Evolutionary conservation across 1,140 invertebrate species (phyloP).

Genomic region (Drosophila truncata): DNA sequence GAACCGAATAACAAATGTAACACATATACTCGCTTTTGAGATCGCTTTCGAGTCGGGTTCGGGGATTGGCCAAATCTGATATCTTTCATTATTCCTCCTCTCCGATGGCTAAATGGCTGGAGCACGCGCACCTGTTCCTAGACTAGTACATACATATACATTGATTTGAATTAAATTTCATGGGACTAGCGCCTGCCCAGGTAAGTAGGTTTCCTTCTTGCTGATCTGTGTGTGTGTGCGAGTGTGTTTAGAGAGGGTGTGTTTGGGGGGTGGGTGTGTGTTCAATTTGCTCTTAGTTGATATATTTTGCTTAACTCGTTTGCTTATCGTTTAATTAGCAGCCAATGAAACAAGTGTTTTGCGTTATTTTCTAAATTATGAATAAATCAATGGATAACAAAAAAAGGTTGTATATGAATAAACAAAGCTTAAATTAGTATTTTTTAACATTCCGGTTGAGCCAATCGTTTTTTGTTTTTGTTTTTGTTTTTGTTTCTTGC

Average conservation of each 20-base stretch:
- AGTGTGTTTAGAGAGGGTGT: conserved; percentile 50
- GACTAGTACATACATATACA: conserved; percentile 67
- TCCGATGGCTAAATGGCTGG: conserved; percentile 31
- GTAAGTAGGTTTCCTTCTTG: conserved; percentile 39
- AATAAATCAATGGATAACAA: conserved; percentile 77
- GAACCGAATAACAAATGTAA: conserved; percentile 52
- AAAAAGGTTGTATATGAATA: conserved; percentile 61
- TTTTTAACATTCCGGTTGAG: conserved; percentile 66
- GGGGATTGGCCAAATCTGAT: conserved; percentile 24
- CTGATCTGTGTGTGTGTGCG: conserved; percentile 60
- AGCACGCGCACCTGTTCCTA: conserved; percentile 39
- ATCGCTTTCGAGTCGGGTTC: conserved; percentile 33
- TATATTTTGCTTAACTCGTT: conserved; percentile 45
- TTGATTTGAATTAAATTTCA: conserved; percentile 56
- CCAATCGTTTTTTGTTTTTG: conserved; percentile 49
- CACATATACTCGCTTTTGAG: conserved; percentile 21
- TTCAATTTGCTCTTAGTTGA: conserved; percentile 73
- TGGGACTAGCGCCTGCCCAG: conserved; percentile 40
- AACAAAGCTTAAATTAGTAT: conserved; percentile 77
- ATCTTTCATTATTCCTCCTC: conserved; percentile 14
- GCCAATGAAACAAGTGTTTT: conserved; percentile 49
- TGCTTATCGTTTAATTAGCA: conserved; percentile 45
- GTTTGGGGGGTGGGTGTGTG: conserved; percentile 58
- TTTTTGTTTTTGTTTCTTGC: conserved; percentile 13
- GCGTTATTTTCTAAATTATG: conserved; percentile 73